phyloP scores from a whole-genome alignment of 2,113 vertebrate species.

The Ascaphus truei region DNA sequence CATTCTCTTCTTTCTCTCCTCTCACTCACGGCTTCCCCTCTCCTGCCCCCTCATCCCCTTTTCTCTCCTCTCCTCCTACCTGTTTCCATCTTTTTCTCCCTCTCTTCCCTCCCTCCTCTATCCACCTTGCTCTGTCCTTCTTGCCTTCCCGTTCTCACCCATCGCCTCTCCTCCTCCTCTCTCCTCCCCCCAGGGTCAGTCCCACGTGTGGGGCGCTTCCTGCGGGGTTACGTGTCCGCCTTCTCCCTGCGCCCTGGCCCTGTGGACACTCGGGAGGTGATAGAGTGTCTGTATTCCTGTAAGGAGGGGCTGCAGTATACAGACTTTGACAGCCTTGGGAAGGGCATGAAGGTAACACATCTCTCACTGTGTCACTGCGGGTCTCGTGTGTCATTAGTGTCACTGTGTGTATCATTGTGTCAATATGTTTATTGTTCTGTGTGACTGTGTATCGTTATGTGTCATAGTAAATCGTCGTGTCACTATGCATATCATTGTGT shows the following conservation, averaged over 20 bases:
- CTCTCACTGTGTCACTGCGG: too few species aligned
- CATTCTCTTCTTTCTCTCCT: too few species aligned
- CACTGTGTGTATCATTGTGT: not conserved
- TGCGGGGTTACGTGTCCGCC: slow-evolving; percentile 93
- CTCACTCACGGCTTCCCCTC: too few species aligned
- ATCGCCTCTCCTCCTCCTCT: not conserved
- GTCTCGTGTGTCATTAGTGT: too few species aligned
- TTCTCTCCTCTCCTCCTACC: too few species aligned
- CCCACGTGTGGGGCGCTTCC: slow-evolving; percentile 78
- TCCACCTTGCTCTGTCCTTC: too few species aligned
- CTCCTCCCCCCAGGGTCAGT: slow-evolving; percentile 56
- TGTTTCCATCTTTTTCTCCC: too few species aligned
- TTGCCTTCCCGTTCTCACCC: not conserved
- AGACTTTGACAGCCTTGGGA: slow-evolving; percentile 94
- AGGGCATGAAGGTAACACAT: slow-evolving; percentile 97
- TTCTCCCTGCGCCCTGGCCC: slow-evolving; percentile 91
- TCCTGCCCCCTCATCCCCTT: not conserved
- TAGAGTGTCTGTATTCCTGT: slow-evolving; percentile 97
- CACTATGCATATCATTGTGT: not conserved
- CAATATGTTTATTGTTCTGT: not conserved
- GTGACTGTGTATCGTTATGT: too few species aligned
- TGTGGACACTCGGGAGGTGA: slow-evolving; percentile 94
- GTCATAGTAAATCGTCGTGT: too few species aligned
- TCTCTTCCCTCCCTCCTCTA: not conserved
- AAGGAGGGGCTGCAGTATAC: slow-evolving; percentile 96